These are phyloP conservation scores for Neoascia interrupta DNA, from an alignment of 2,888 invertebrate species.

Conservation along the genomic window DNA sequence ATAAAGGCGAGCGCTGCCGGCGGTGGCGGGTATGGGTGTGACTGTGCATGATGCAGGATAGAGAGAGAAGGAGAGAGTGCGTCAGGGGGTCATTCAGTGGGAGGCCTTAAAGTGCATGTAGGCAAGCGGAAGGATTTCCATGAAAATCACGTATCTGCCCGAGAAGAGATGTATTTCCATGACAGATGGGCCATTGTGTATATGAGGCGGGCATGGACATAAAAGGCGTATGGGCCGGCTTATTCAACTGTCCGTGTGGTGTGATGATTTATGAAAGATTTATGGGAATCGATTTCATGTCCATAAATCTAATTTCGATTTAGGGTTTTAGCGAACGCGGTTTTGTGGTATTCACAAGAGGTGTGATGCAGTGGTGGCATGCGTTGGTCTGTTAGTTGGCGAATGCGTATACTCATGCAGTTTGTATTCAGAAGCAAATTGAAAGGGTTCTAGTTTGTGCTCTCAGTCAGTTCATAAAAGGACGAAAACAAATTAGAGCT, in stretches of 20 bases:
- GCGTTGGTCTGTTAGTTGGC: too few species aligned
- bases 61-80: too few species aligned
- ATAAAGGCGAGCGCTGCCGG: constrained; percentile 56
- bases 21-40: constrained; percentile 11
- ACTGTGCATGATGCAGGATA: constrained; percentile 1
- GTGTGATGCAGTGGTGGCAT: too few species aligned
- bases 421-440: too few species aligned
- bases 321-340: constrained; percentile 37
- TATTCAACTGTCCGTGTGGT: constrained; percentile 35
- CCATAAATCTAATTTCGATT: constrained; percentile 58
- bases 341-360: constrained; percentile 27
- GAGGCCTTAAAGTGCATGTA: too few species aligned
- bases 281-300: constrained; percentile 56
- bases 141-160: too few species aligned
- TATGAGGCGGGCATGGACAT: background rate
- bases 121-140: too few species aligned
- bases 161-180: constrained; percentile 15
- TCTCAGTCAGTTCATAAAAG: too few species aligned
- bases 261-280: constrained; percentile 68
- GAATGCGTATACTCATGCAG: too few species aligned
- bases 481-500: too few species aligned
- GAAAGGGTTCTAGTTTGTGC: too few species aligned
- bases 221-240: constrained; percentile 1
- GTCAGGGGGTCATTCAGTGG: too few species aligned
- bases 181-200: constrained; percentile 33